phyloP scores from a whole-genome alignment of 1,140 invertebrate species.

The Drosophila insularis region DNA sequence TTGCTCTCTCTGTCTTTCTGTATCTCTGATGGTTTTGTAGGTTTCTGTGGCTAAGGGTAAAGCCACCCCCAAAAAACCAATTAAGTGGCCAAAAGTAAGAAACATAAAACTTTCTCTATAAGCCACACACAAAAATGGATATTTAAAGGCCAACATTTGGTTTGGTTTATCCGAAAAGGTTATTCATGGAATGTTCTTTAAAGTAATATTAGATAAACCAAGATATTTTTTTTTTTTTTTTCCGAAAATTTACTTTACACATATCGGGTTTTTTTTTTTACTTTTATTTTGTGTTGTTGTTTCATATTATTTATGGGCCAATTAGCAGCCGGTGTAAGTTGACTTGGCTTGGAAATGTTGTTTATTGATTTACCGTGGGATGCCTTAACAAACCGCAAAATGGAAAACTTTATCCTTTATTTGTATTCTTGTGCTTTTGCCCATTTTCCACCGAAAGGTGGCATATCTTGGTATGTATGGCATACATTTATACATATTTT shows the following conservation, averaged over 20 bases:
- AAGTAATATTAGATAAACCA: background rate
- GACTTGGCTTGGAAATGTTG: constrained; percentile 8
- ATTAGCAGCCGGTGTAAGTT: constrained; percentile 45
- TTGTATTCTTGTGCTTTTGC: background rate
- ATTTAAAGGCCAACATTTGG: constrained; percentile 11
- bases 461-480: background rate
- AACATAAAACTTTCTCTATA: constrained; percentile 34
- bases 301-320: constrained; percentile 73
- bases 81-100: constrained; percentile 45
- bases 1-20: background rate
- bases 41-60: constrained; percentile 12
- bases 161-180: constrained; percentile 7
- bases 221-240: too few relatives aligned
- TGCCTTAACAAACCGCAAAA: constrained; percentile 26
- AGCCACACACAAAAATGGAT: constrained; percentile 4
- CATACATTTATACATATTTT: background rate
- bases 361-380: constrained; percentile 48
- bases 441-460: background rate
- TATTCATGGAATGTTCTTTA: background rate
- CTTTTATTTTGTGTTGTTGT: constrained; percentile 29
- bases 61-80: constrained; percentile 37
- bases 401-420: constrained; percentile 26
- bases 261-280: constrained; percentile 40
- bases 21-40: background rate
- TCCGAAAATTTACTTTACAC: constrained; percentile 22